Evolutionary conservation across 2,113 vertebrate species (phyloP).

Genomic region (Pseudorectes ferrugineus): DNA sequence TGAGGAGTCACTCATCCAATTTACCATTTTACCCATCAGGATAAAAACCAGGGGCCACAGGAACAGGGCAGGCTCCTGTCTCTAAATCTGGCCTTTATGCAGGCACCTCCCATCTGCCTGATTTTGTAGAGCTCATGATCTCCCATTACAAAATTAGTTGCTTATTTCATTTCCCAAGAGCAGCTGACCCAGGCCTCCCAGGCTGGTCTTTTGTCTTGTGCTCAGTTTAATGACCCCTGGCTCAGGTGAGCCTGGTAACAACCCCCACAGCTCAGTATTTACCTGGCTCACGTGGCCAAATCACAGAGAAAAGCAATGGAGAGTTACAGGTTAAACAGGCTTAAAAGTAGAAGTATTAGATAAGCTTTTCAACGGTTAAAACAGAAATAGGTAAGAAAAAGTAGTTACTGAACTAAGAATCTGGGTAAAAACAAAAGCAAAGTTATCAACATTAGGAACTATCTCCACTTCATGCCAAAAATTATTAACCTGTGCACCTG

Average conservation of each 20-base stretch:
- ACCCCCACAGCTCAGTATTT: not conserved
- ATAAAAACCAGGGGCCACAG: not conserved
- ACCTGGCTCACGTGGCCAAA: not conserved
- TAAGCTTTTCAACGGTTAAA: not conserved
- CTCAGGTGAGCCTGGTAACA: not conserved
- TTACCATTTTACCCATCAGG: not conserved
- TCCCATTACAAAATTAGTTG: not conserved
- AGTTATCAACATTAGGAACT: not conserved
- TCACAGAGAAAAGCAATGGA: not conserved
- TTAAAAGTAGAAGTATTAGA: not conserved
- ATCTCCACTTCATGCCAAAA: not conserved
- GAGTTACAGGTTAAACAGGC: not conserved
- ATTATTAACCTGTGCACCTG: not conserved
- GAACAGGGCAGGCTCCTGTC: not conserved
- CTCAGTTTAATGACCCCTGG: not conserved
- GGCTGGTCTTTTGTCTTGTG: not conserved
- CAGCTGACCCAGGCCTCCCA: not conserved
- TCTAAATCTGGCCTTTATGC: fast-evolving
- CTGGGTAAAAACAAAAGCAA: not conserved
- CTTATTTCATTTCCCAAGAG: not conserved
- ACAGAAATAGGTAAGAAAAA: not conserved
- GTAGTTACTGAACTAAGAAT: not conserved
- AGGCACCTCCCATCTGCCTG: not conserved
- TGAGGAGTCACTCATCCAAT: not conserved
- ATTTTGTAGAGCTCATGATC: not conserved